Percentiles rank a stretch among this genome's conserved stretches.
phyloP scores from a whole-genome alignment of 2,113 vertebrate genomes.

The Chiloscyllium plagiosum region DNA sequence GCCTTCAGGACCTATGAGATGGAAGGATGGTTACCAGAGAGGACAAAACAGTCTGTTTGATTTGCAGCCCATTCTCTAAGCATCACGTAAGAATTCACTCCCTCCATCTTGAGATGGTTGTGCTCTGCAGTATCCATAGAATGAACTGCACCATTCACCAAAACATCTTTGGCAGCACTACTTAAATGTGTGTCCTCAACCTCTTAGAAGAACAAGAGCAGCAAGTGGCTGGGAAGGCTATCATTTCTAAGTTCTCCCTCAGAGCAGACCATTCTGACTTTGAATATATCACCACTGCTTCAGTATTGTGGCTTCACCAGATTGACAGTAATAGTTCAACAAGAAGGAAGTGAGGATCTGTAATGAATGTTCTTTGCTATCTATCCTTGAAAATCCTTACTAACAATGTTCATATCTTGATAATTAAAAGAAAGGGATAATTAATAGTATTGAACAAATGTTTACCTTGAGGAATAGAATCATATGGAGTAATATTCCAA shows the following conservation, averaged over 20 bases:
- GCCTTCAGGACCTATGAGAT: background rate
- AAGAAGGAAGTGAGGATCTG: background rate
- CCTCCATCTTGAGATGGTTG: background rate
- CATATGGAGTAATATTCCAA: background rate
- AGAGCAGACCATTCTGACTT: background rate
- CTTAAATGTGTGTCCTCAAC: background rate
- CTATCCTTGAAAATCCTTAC: too few species aligned
- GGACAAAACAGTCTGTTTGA: background rate
- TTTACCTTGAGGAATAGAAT: background rate
- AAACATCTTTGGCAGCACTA: background rate
- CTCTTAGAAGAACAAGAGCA: background rate
- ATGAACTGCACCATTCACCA: background rate
- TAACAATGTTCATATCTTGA: background rate
- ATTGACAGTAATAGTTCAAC: background rate
- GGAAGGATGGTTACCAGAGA: background rate
- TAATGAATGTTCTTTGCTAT: background rate
- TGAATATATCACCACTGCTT: background rate
- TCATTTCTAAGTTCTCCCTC: background rate
- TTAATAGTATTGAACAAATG: background rate
- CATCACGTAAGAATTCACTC: background rate
- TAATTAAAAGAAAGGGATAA: background rate
- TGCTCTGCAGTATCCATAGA: background rate
- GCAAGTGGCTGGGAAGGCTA: background rate
- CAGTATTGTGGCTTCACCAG: background rate
- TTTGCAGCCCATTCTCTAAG: background rate